Conservation (phyloP, 2,888 invertebrate genomes). For the Sympetrum striolatum region DNA sequence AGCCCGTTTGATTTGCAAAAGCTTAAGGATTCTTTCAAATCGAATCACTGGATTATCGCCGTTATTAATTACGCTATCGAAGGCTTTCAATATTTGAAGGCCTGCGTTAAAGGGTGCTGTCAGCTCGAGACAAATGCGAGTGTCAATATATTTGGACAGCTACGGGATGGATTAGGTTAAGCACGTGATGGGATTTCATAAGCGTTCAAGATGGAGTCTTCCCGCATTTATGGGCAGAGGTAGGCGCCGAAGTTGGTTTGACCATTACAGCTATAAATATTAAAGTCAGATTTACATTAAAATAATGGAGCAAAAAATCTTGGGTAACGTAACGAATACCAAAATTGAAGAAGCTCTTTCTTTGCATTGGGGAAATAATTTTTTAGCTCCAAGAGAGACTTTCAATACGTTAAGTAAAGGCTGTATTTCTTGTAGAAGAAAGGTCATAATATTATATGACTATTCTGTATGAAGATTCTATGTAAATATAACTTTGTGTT, state of each 20-base stretch:
- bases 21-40: conserved; percentile 20
- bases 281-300: neutral
- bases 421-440: no score
- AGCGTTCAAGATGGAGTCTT: neutral
- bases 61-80: conserved; percentile 21
- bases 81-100: conserved; percentile 29
- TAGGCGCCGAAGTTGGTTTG: neutral
- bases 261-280: neutral
- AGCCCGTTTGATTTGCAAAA: conserved; percentile 5
- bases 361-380: no score
- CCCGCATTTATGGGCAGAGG: neutral
- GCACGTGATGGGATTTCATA: neutral
- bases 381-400: no score
- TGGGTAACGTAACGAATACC: no score
- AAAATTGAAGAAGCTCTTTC: no score
- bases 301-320: no score
- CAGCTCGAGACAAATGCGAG: neutral
- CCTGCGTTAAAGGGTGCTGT: conserved; percentile 13
- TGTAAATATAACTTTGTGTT: no score
- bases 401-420: no score
- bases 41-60: conserved; percentile 23
- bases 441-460: no score
- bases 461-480: no score
- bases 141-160: conserved; percentile 17
- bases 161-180: neutral